Conservation (phyloP, 2,113 vertebrate genomes). For the Centropristis striata region DNA sequence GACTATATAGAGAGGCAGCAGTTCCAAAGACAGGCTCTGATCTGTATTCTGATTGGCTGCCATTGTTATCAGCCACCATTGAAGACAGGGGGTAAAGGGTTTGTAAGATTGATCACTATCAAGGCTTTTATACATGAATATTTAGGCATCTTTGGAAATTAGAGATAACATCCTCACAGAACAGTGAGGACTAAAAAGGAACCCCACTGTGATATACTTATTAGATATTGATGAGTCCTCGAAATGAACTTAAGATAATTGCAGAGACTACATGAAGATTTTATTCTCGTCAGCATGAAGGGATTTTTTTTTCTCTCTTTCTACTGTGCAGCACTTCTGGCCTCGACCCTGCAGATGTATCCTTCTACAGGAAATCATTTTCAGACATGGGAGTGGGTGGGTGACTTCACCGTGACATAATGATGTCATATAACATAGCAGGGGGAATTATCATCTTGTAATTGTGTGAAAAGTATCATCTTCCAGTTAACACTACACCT, state of each 20-base stretch:
- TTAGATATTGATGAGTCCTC: not conserved
- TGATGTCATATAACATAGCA: not conserved
- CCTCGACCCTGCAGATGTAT: not conserved
- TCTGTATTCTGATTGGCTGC: not conserved
- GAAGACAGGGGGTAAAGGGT: not conserved
- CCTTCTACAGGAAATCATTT: slow-evolving; percentile 25
- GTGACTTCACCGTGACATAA: slow-evolving; percentile 13
- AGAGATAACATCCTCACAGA: not conserved
- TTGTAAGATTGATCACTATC: not conserved
- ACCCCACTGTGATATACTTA: not conserved
- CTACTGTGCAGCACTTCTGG: not conserved
- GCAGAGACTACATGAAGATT: not conserved
- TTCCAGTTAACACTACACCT: not conserved
- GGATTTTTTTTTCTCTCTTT: not conserved
- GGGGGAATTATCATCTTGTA: not conserved
- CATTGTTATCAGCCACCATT: not conserved
- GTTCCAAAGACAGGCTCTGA: not conserved
- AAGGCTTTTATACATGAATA: not conserved
- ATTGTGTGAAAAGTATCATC: not conserved
- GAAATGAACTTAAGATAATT: not conserved
- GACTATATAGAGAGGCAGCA: not conserved
- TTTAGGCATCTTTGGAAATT: not conserved
- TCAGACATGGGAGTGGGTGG: not conserved
- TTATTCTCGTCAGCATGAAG: not conserved
- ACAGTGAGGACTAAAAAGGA: not conserved